Evolutionary conservation across 1,140 invertebrate genomes (phyloP), one percentile per base, ranked within the genome.

Genomic region (Euura saliciscinereae): DNA sequence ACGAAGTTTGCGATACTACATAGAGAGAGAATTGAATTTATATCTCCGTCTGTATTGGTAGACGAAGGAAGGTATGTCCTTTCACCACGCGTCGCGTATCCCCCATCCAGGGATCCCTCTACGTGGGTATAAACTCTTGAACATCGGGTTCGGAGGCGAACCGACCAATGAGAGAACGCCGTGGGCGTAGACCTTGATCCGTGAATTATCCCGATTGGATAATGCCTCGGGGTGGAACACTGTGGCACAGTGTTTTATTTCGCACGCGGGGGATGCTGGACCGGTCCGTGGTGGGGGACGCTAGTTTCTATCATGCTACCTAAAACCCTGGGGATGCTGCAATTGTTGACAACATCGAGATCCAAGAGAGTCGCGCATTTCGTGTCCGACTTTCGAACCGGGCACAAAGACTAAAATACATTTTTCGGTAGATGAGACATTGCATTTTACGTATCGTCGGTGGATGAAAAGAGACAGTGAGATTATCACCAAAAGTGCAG

Each of bases 171-270:
- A 70, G 69, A 59, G 45, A 10, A 11, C 6, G 10, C 8, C 13
- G 65, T 46, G 51, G 77, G 77, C 77, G 77, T 78, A 73, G 73
- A 64, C 69, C 66, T 28, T 28, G 59, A 42, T 45, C 66, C 6
- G 43, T 7, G 66, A 65, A 70, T 59, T 69, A 46, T 75, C 73
- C 65, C 75, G 78, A 82, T 83, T 85, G 83, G 84, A 73, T 71
- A 73, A 75, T 71, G 73, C 66, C 73, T 69, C 74, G 81, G 81
- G 84, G 83, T 83, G 84, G 83, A 83, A 86, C 83, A 86, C 83
- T 84, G 83, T 85, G 82, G 81, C 81, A 86, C 83, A 81, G 80
- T 86, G 81, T 86, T 84, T 85, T 85, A 85, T 86, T 86, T 86
- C 77, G 76, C 75, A 76, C 75, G 46, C 75, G 67, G 68, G 44